A percentile compares a stretch with the other conserved stretches of the same genome.
Conservation (phyloP, 2,113 vertebrate genomes). For the Pyxicephalus adspersus region DNA sequence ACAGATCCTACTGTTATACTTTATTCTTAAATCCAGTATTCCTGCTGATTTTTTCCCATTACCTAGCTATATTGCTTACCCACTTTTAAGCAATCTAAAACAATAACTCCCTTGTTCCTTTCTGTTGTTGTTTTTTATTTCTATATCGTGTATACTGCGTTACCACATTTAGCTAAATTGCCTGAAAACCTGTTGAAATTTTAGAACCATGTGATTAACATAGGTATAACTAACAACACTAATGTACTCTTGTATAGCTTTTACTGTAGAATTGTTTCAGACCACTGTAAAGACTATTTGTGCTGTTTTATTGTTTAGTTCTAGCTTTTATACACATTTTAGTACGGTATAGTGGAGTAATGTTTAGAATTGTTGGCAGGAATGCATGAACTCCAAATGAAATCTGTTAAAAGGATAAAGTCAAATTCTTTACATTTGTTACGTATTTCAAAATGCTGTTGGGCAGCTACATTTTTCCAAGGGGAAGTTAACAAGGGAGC, state of each 20-base stretch:
- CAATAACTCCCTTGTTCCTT: conserved; percentile 27
- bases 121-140: conserved; percentile 25
- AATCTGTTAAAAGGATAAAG: no score
- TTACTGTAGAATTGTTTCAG: no score
- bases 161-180: conserved; percentile 1
- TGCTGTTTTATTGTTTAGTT: no score
- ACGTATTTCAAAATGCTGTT: no score
- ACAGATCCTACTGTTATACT: conserved; percentile 27
- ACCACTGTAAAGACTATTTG: no score
- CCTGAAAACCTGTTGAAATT: background rate
- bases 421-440: no score
- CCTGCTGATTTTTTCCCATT: conserved; percentile 26
- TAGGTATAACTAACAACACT: background rate
- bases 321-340: no score
- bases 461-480: no score
- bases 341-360: no score
- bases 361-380: no score
- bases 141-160: background rate
- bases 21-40: conserved; percentile 23
- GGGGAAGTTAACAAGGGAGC: no score
- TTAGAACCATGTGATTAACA: background rate
- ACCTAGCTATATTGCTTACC: conserved; percentile 35
- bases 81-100: conserved; percentile 33
- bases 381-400: no score
- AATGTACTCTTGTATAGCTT: background rate